Evolutionary conservation across 2,888 invertebrate species (phyloP), one percentile per base, ranked within the genome.

Genomic region (Patella caerulea): DNA sequence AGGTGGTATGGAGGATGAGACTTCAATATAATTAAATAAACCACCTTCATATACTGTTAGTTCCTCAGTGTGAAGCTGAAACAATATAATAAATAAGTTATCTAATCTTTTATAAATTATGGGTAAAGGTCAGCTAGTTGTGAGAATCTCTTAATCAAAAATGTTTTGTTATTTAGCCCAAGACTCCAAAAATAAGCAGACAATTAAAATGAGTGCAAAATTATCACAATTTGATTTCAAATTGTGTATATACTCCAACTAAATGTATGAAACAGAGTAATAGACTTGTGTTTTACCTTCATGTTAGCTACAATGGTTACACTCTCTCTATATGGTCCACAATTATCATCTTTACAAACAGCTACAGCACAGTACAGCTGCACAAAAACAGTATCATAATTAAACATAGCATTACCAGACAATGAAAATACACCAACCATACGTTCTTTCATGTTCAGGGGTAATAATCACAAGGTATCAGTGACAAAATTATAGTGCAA

Each of bases 31-130:
- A 5, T 72, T 79, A 11, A 34, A 72, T 2, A 54, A 19, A 45
- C 78, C 76, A 24, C 86, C 86, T 81, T 86, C 85, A 75, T 78
- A 82, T 3, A 84, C 76, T 7, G 82, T 82, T 52, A 84, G 53
- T 56, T 78, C 54, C 12, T 75, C 73, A 0, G 81, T 83, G 29
- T 78, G 71, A 65, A 86, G 74, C 86, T 86, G 77, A 65, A 75
- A 29, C 72, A 69, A 24, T 19, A 11, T 59, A 45, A 15, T 73
- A 70, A 73, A 54, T 24, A 59, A 73, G 34, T 65, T 34, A 74
- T 7, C 29, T 15, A 71, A 34, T 0, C 24, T 72, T n/a, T 0
- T 54, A 55, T 52, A 19, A 45, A 19, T 14, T 19, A 12, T 1
- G 1, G 24, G 1, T 24, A 1, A 15, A 72, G 14, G 19, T 45